phyloP scores from a whole-genome alignment of 2,797 vertebrate genomes.

The Enteromius treurensis region DNA sequence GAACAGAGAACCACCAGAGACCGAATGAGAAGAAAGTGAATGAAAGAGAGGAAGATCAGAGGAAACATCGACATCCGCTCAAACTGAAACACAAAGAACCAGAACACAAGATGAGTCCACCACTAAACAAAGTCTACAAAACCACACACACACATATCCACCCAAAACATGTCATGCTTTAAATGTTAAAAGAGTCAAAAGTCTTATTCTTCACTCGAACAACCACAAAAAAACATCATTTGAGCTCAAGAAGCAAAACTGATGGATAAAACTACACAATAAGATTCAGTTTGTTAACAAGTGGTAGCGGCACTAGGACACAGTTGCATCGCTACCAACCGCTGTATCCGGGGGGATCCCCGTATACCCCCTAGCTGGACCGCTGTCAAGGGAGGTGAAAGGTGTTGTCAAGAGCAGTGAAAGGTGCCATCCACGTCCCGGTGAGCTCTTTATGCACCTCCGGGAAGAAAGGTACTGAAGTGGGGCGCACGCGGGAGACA shows the following conservation, averaged over 20 bases:
- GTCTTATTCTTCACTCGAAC: neutral
- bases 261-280: too few species aligned
- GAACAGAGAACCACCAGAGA: neutral
- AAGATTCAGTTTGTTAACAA: too few species aligned
- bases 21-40: neutral
- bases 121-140: neutral
- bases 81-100: neutral
- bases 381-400: too few species aligned
- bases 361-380: too few species aligned
- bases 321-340: too few species aligned
- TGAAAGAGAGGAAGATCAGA: neutral
- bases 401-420: too few species aligned
- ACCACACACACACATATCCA: neutral
- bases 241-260: neutral
- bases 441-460: too few species aligned
- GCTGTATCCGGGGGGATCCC: too few species aligned
- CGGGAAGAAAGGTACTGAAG: too few species aligned
- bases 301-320: too few species aligned
- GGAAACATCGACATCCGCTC: neutral
- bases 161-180: neutral
- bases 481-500: too few species aligned
- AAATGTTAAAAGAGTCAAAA: neutral
- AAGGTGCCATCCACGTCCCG: too few species aligned
- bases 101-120: neutral
- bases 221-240: neutral